Conservation (phyloP, 2,113 vertebrate species). For the Grammomys surdaster region DNA sequence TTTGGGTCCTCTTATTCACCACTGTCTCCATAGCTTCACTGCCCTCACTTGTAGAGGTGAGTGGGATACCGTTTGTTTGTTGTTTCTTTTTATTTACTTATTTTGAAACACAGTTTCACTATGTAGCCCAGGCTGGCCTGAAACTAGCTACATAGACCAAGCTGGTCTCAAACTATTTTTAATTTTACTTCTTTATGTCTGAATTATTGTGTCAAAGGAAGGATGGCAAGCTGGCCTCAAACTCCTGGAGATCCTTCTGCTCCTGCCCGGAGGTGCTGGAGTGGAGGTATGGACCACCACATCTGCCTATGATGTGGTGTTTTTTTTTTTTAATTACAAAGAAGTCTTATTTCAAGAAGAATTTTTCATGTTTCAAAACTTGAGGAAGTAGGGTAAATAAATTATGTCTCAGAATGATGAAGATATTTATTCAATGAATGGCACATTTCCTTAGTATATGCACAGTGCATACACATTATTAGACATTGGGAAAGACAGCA, state of each 20-base stretch:
- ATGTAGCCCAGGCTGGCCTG: neutral
- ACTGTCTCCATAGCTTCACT: neutral
- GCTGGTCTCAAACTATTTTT: neutral
- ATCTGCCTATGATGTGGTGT: neutral
- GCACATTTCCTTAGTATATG: neutral
- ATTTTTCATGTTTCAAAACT: neutral
- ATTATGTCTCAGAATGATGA: neutral
- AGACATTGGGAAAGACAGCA: neutral
- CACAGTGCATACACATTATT: neutral
- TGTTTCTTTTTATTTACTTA: neutral
- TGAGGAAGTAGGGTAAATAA: neutral
- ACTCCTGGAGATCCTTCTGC: neutral
- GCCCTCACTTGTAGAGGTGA: neutral
- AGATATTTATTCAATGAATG: constrained; percentile 46
- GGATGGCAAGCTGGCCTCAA: neutral
- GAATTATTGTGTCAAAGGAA: neutral
- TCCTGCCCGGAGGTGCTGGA: neutral
- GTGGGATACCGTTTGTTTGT: neutral
- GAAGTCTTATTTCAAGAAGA: neutral
- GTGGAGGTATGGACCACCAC: too few relatives aligned
- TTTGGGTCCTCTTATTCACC: neutral
- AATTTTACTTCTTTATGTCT: neutral
- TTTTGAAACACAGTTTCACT: neutral
- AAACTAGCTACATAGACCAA: neutral
- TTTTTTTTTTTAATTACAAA: neutral